These are phyloP conservation scores for Andrena cerasifolii DNA, from an alignment of 1,140 invertebrate species.

Conservation along the genomic window DNA sequence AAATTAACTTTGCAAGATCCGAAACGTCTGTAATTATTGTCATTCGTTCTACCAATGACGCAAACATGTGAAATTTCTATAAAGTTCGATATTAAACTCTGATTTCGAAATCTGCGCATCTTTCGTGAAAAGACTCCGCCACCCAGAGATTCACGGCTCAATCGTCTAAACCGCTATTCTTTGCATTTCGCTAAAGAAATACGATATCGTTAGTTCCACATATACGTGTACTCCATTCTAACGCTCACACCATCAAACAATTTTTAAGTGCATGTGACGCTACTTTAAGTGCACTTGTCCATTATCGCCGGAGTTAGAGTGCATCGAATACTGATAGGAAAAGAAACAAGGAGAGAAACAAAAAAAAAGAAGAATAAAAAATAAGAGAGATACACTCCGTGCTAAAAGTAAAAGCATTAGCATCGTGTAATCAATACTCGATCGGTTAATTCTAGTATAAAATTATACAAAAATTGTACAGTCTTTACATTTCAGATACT, in stretches of 20 bases:
- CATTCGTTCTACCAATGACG: background rate
- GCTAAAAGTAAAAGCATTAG: slow-evolving; percentile 29
- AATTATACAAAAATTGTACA: slow-evolving; percentile 27
- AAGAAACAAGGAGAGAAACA: background rate
- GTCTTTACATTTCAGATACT: slow-evolving; percentile 6
- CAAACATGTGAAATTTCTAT: background rate
- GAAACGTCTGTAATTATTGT: slow-evolving; percentile 12
- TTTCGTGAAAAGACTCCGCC: slow-evolving; percentile 48
- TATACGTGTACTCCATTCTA: slow-evolving; percentile 29
- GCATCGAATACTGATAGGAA: slow-evolving; percentile 34
- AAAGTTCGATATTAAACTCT: slow-evolving; percentile 18
- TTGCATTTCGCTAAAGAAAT: slow-evolving; percentile 70
- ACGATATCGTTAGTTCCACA: slow-evolving; percentile 62
- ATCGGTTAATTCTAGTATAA: slow-evolving; percentile 18
- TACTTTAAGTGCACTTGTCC: slow-evolving; percentile 56
- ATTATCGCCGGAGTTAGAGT: slow-evolving; percentile 36
- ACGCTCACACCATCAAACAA: slow-evolving; percentile 29
- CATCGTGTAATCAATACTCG: slow-evolving; percentile 1
- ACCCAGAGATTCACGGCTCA: slow-evolving; percentile 53
- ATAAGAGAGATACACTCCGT: background rate
- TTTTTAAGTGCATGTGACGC: slow-evolving; percentile 26
- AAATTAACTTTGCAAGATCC: background rate
- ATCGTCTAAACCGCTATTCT: slow-evolving; percentile 55
- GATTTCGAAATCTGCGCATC: slow-evolving; percentile 33
- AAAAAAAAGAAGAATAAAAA: too few relatives aligned